phyloP scores from a whole-genome alignment of 2,888 invertebrate genomes.

The Tiphia femorata region DNA sequence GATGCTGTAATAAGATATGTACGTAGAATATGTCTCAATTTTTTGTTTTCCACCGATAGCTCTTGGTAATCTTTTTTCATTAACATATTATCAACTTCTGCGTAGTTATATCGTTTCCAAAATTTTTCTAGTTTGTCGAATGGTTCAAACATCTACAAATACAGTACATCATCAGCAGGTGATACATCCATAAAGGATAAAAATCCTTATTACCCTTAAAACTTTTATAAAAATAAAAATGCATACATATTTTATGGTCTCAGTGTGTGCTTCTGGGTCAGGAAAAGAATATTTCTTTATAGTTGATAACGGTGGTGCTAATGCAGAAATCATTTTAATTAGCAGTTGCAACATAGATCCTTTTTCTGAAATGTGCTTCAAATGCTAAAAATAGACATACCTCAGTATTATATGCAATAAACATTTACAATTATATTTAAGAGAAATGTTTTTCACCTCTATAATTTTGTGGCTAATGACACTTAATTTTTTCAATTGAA shows the following conservation, averaged over 20 bases:
- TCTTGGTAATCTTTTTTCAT: conserved; percentile 71
- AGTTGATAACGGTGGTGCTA: conserved; percentile 72
- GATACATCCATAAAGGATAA: background rate
- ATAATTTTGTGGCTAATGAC: conserved; percentile 74
- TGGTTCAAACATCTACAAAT: conserved; percentile 60
- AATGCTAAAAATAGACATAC: conserved; percentile 39
- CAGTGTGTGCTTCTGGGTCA: conserved; percentile 48
- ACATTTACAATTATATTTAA: background rate
- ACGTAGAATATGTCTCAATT: conserved; percentile 74
- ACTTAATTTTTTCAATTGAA: conserved; percentile 74
- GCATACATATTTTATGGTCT: no score
- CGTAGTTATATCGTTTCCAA: conserved; percentile 75
- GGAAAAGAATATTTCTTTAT: conserved; percentile 47
- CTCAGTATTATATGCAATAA: background rate
- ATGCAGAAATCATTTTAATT: conserved; percentile 76
- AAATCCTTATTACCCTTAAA: no score
- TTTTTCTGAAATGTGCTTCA: conserved; percentile 70
- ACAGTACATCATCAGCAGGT: no score
- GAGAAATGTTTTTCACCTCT: conserved; percentile 63
- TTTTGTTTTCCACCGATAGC: conserved; percentile 75
- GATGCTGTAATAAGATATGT: conserved; percentile 75
- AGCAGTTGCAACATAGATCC: conserved; percentile 75
- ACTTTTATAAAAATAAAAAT: no score
- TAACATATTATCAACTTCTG: conserved; percentile 62
- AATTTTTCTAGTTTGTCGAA: conserved; percentile 79